phyloP scores from a whole-genome alignment of 1,140 invertebrate genomes.

The Grapholita molesta region DNA sequence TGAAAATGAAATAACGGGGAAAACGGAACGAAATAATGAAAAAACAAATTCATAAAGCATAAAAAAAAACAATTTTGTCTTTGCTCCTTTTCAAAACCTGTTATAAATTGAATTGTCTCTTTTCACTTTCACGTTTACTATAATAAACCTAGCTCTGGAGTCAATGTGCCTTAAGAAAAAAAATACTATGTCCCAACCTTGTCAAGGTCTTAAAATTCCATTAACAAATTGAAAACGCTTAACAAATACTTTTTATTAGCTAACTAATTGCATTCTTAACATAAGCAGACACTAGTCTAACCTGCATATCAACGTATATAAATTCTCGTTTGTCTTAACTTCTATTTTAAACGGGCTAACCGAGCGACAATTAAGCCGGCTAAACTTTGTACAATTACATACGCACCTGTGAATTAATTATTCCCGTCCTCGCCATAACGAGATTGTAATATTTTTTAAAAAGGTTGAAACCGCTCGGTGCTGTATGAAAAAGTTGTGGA shows the following conservation, averaged over 20 bases:
- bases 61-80: not conserved
- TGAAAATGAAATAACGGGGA: not conserved
- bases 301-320: not conserved
- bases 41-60: too few relatives aligned
- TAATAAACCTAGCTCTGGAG: not conserved
- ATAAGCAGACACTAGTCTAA: not conserved
- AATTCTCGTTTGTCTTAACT: not conserved
- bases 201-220: not conserved
- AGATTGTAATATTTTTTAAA: not conserved
- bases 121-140: too few relatives aligned
- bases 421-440: not conserved
- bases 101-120: not conserved
- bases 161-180: not conserved
- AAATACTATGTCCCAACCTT: not conserved
- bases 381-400: not conserved
- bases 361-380: not conserved
- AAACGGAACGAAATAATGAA: not conserved
- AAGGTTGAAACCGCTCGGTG: not conserved
- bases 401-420: constrained; percentile 2
- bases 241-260: not conserved
- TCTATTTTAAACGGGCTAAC: not conserved
- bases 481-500: not conserved
- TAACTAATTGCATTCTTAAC: not conserved
- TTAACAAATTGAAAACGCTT: not conserved
- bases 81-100: not conserved